Conservation (phyloP, 2,888 invertebrate species). For the Aradus depressus region DNA sequence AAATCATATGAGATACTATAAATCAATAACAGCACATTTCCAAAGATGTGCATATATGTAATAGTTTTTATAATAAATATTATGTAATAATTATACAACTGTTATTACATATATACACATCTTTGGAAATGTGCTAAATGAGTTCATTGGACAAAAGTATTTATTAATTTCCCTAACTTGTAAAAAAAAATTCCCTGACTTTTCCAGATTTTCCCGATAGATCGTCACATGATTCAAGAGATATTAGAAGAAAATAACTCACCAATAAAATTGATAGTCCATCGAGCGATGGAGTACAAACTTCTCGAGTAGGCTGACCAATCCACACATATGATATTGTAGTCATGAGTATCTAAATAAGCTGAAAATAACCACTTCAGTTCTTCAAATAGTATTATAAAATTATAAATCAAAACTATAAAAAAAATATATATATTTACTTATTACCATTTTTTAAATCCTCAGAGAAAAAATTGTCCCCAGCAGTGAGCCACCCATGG, state of each 20-base stretch:
- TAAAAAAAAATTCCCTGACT: no score
- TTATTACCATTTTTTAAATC: constrained; percentile 20
- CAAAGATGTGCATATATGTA: no score
- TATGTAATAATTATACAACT: no score
- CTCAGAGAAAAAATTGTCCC: constrained; percentile 18
- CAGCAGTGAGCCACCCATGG: constrained; percentile 25
- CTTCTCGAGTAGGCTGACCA: constrained; percentile 24
- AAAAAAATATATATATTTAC: background rate
- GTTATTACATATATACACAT: no score
- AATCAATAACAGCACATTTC: no score
- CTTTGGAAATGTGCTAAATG: no score
- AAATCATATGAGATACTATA: no score
- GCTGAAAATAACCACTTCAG: constrained; percentile 16
- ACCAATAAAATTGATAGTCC: constrained; percentile 22
- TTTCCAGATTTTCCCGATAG: no score
- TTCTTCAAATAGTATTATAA: background rate
- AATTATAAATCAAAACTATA: background rate
- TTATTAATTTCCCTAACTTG: no score
- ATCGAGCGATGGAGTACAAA: constrained; percentile 20
- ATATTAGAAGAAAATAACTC: background rate
- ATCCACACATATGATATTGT: constrained; percentile 27
- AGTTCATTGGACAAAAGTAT: no score
- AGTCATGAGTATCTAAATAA: constrained; percentile 20
- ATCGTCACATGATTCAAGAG: no score
- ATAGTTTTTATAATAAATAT: no score